Base-by-base conservation (phyloP, 2,888 invertebrate genomes). In the Allacma fusca region DNA sequence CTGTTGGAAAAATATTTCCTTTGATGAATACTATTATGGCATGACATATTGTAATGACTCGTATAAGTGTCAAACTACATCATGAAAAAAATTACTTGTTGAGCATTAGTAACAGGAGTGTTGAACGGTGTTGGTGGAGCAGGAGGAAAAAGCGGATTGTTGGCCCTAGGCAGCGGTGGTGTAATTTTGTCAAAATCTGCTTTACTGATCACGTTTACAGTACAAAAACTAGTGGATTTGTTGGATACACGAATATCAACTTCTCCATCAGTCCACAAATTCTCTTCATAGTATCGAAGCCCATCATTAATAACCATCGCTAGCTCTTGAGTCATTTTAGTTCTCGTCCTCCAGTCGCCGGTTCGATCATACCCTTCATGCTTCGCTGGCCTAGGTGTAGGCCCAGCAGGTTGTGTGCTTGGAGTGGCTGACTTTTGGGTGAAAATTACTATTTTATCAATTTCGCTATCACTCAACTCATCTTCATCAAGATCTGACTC, bases 261-360 rank as follows among this genome's bases (percentile, higher is more conserved):
- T 62, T 59, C 69, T 43, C 68, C 75, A 67, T 75, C 80, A 21
- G 70, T 59, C 67, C 50, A 95, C 75, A 98, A 88, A 86, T 97
- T 97, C 86, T 97, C 96, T 87, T 99, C 98, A 85, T 98, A 99
- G 85, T 95, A 94, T 86, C 91, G 92, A 24, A 99, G 90, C n/a
- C 98, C 98, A 87, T 98, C 97, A 84, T 97, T 97, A 84, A 99
- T 99, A 64, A 95, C 93, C 88, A 96, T 94, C 84, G 94, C 96
- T 84, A 98, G 88, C 86, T 98, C 97, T 87, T 97, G 95, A 12
- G 94, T 93, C 88, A 98, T 96, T 90, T 97, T 97, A 59, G 95
- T 94, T 81, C 98, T 89, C 0, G 95, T 93, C 80, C 91, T 92
- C 91, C 91, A 93, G 85, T 96, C 97, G 0, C 95, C 96, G 1